Base-by-base conservation (phyloP, 37 sponge, comb jelly and placozoan genomes). In the Crambe crambe region DNA sequence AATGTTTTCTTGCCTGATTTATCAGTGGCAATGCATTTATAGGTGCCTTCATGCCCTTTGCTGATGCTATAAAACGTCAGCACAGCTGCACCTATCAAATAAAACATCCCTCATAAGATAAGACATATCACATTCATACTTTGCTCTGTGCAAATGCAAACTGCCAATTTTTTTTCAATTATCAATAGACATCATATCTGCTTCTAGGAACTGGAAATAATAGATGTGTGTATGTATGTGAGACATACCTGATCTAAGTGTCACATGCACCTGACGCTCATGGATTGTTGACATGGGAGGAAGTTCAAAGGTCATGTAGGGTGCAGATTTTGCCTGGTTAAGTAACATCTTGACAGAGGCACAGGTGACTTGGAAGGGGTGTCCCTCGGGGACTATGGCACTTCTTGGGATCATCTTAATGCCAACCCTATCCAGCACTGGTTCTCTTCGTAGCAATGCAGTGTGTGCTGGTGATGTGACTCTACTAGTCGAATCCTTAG, bases 301-400 rank as follows among this genome's bases (percentile, higher is more conserved):
- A 21, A 62, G 63, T 76, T 59, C 42, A 76, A 76, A 76, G 42
- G 61, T 76, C 63, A 62, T 61, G 77, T 59, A 39, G n/a, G 63
- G 63, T 22, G 40, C 61, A 38, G 5, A 17, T 32, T 64, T 20
- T 5, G 37, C 21, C 5, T 47, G 12, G n/a, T 29, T 6, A 36
- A 1, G 34, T 2, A 56, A 8, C 8, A 56, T 1, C 34, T 36
- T 15, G 1, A 27, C 2, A 51, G 36, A 21, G 4, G 74, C 51
- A 31, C 78, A 78, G 15, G 42, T n/a, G 3, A 78, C 5, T 3
- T 31, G 66, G 47, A 38, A 23, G 25, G 67, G 22, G 54, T 65
- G 44, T 20, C 78, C 78, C 56, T 78, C 78, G 2, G 34, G 32
- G 6, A 78, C 68, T 32, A 30, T 20, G 4, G 66, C 65, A 1